Base-by-base conservation (phyloP, 2,888 invertebrate genomes). In the Diloba caeruleocephala region DNA sequence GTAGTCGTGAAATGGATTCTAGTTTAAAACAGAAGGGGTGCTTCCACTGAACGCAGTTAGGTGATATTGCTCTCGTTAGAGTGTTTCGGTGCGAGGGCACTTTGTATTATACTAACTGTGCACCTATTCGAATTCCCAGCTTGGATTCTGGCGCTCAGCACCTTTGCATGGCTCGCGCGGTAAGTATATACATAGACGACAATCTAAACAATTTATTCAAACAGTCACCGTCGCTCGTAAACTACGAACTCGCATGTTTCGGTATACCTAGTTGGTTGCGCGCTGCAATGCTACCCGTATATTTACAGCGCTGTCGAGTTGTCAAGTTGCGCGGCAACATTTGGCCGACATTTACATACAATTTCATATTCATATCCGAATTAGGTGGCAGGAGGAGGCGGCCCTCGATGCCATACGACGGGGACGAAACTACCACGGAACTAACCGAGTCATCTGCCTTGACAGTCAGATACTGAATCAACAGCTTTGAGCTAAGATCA, bases 351-450 rank as follows among this genome's bases (percentile, higher is more conserved):
- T 90, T 90, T 84, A 84, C 88, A 90, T 91, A 89, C 81, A 84
- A 90, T 89, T 90, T 90, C 88, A 90, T 89, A 90, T 90, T 90
- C 90, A 91, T 90, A 88, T 85, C 82, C 84, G 87, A 88, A 90
- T 90, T 89, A 88, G 88, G 84, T 86, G 76, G 79, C 69, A 70
- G 77, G 78, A 68, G 71, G 71, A 69, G 74, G 73, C 57, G 72
- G 77, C 68, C 76, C 70, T 78, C 76, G 79, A 79, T 80, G 72
- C 66, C 65, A 54, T 65, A 67, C 63, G 68, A 70, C 61, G 31
- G 39, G 55, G 55, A 64, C 61, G 55, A 54, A 49, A 60, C 67
- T 48, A 58, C 62, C 65, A 59, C 74, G 76, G 77, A 81, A 84
- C 77, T 71, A 71, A 59, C 52, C 61, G 46, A 71, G 62, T 64